These are phyloP conservation scores for Epizoanthus ramosus DNA, from an alignment of 92 coral and sea anemone genomes.

Conservation along the genomic window DNA sequence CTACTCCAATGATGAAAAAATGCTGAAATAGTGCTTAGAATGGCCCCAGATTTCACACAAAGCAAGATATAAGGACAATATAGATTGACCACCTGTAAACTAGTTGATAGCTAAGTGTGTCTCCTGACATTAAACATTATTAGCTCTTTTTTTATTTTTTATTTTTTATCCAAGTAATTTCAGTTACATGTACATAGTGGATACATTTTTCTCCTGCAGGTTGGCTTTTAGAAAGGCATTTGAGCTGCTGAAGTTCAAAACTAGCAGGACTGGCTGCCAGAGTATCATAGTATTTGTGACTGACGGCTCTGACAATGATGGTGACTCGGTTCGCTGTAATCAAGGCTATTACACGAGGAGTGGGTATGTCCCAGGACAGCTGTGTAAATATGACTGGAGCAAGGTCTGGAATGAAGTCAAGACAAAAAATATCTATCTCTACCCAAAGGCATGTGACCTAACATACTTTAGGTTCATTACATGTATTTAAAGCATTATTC, in stretches of 20 bases:
- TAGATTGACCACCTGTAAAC: too few species aligned
- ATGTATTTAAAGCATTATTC: too few species aligned
- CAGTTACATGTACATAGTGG: background rate
- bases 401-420: slow-evolving; percentile 91
- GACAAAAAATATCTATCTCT: slow-evolving; percentile 74
- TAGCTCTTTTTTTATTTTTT: too few species aligned
- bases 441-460: slow-evolving; percentile 63
- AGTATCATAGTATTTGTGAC: slow-evolving; percentile 94
- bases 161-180: background rate
- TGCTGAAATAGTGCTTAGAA: too few species aligned
- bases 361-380: slow-evolving; percentile 97
- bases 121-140: too few species aligned
- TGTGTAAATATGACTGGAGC: slow-evolving; percentile 92
- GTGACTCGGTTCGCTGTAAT: slow-evolving; percentile 94
- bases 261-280: slow-evolving; percentile 92
- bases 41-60: too few species aligned
- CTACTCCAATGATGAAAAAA: too few species aligned
- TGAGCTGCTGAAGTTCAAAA: slow-evolving; percentile 71
- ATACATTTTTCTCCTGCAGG: slow-evolving; percentile 41
- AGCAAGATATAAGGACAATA: too few species aligned
- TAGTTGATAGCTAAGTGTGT: too few species aligned
- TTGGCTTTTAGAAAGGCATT: slow-evolving; percentile 87
- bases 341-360: slow-evolving; percentile 95
- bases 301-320: slow-evolving; percentile 93
- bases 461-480: background rate